phyloP scores from a whole-genome alignment of 2,888 invertebrate genomes.

The Cynaeus angustus region DNA sequence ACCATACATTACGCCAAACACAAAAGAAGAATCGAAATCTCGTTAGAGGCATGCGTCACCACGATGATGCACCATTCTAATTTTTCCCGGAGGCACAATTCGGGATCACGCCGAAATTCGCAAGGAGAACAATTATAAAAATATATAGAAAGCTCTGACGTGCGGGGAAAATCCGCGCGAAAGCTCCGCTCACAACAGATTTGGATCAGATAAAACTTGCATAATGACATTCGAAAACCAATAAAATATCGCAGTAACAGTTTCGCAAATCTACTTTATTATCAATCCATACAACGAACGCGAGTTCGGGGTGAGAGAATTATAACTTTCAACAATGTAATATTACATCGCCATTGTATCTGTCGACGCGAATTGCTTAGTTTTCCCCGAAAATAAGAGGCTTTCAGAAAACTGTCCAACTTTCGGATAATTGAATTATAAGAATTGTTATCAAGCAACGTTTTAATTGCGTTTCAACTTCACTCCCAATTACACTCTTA shows the following conservation, averaged over 20 bases:
- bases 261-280: slow-evolving; percentile 51
- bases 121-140: no score
- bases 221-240: slow-evolving; percentile 48
- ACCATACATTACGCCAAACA: slow-evolving; percentile 51
- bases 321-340: slow-evolving; percentile 53
- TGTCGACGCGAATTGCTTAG: slow-evolving; percentile 51
- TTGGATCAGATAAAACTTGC: slow-evolving; percentile 44
- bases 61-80: slow-evolving; percentile 48
- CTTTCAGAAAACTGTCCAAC: slow-evolving; percentile 52
- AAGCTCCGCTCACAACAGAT: no score
- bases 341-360: slow-evolving; percentile 50
- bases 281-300: slow-evolving; percentile 44
- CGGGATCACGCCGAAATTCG: no score
- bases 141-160: no score
- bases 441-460: slow-evolving; percentile 53
- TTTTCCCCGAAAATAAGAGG: slow-evolving; percentile 49
- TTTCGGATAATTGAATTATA: slow-evolving; percentile 51
- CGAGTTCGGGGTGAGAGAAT: slow-evolving; percentile 48
- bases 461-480: slow-evolving; percentile 52
- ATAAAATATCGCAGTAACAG: slow-evolving; percentile 48
- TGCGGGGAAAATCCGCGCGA: slow-evolving; percentile 5
- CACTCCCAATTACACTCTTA: slow-evolving; percentile 49
- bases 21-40: slow-evolving; percentile 60
- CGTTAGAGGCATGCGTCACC: slow-evolving; percentile 54
- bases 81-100: slow-evolving; percentile 51